Percentiles rank a stretch among this genome's conserved stretches.
Evolutionary conservation across 2,113 vertebrate genomes (phyloP).

Genomic region (Trematomus loennbergii): DNA sequence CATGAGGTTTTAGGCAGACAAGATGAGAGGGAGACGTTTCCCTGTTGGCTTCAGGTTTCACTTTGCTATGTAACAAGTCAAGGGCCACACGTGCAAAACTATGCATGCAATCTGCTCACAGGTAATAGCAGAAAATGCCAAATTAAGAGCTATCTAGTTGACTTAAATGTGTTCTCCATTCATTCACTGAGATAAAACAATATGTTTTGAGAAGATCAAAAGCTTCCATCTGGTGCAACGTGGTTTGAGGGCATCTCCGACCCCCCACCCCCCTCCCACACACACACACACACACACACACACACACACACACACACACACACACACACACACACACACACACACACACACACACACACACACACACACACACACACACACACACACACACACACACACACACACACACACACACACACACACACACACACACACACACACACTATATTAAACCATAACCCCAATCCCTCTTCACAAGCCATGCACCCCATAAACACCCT

Average conservation of each 20-base stretch:
- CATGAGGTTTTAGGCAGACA: background rate
- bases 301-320: conserved; percentile 16
- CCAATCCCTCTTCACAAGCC: conserved; percentile 51
- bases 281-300: background rate
- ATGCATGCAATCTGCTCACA: background rate
- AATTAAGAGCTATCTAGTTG: background rate
- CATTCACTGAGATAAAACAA: background rate
- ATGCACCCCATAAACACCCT: conserved; percentile 33
- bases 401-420: conserved; percentile 1
- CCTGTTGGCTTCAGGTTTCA: background rate
- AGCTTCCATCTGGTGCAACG: conserved; percentile 66
- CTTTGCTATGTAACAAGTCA: conserved; percentile 5
- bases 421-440: conserved; percentile 15
- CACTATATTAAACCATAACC: conserved; percentile 29
- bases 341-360: too few relatives aligned
- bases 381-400: conserved; percentile 6
- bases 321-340: too few relatives aligned
- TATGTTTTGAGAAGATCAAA: conserved; percentile 52
- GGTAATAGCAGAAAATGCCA: background rate
- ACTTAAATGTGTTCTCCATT: conserved; percentile 15
- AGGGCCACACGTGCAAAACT: conserved; percentile 8
- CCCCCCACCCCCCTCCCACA: conserved; percentile 45
- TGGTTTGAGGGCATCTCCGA: conserved; percentile 54
- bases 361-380: too few relatives aligned
- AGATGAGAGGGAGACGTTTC: background rate